Base-by-base conservation (phyloP, 2,797 vertebrate genomes). In the Pseudopleuronectes americanus region DNA sequence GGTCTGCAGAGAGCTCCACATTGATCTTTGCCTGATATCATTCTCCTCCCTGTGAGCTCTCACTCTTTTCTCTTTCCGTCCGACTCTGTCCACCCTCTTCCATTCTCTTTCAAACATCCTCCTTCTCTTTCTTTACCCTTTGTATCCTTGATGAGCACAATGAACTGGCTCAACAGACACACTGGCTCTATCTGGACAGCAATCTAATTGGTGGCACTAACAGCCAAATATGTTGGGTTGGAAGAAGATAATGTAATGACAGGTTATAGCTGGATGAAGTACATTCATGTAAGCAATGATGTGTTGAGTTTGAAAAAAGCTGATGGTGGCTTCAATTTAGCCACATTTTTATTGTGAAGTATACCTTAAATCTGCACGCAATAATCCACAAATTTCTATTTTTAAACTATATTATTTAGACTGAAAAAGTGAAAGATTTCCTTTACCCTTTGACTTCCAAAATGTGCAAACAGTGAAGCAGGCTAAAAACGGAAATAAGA, bases 1-100 rank as follows among this genome's bases (percentile, higher is more conserved):
- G 64, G 85, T 85, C 77, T 85, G 81, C 64, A 76, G 74, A 86
- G 80, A 85, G 81, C 84, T 72, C 62, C 73, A 70, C 85, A 91
- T 90, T 90, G 88, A 91, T 84, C 82, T 61, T 45, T 80, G 64
- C 31, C 64, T 71, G 74, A 79, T 89, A 83, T 41, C 48, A 72
- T 74, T 88, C 88, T 57, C 77, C 84, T 87, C 76, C 68, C 68
- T 58, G 53, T 64, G 56, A 85, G 61, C 53, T 21, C 77, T 74
- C 48, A 38, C 56, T 77, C 26, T 51, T 80, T 71, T 71, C 7
- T 47, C 70, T 62, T 31, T 72, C 56, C 47, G 22, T 36, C 72
- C 72, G 22, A 9, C 74, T 77, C 43, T 9, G 51, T 65, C 59
- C 72, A 66, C 57, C 41, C 62, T 81, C 49, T 43, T 80, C 14